Conservation (phyloP, 1,140 invertebrate species). For the Cheumatopsyche charites region DNA sequence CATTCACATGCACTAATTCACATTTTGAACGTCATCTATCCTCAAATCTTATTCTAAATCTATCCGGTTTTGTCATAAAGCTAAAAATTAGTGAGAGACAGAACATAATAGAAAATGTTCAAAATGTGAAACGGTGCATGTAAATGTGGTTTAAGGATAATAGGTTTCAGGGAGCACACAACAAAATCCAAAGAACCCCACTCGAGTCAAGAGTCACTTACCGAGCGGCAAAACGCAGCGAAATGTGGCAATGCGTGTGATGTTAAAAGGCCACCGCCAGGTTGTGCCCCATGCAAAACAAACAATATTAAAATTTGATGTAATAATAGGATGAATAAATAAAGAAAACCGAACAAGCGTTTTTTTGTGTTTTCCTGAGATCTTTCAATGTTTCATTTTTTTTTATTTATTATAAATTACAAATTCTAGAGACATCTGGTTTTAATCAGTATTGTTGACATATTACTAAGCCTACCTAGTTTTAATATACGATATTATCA, state of each 20-base stretch:
- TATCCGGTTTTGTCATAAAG: no score
- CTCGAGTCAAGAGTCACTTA: slow-evolving; percentile 3
- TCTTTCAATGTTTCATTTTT: slow-evolving; percentile 45
- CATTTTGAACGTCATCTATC: no score
- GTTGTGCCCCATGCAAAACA: slow-evolving; percentile 44
- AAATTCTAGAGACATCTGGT: slow-evolving; percentile 40
- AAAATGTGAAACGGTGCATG: no score
- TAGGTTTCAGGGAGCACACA: not conserved
- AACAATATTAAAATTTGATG: slow-evolving; percentile 40
- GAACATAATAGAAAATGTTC: no score
- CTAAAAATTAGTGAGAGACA: no score
- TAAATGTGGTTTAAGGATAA: not conserved
- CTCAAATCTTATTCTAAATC: no score
- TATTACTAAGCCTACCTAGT: slow-evolving; percentile 32
- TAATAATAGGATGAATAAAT: slow-evolving; percentile 14
- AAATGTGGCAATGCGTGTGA: slow-evolving; percentile 4
- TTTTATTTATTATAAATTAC: slow-evolving; percentile 47
- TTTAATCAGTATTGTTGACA: slow-evolving; percentile 30
- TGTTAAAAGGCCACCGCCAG: slow-evolving; percentile 32
- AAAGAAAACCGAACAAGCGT: slow-evolving; percentile 41
- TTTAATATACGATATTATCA: slow-evolving; percentile 14
- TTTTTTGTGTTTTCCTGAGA: slow-evolving; percentile 44
- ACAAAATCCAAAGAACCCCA: slow-evolving; percentile 7
- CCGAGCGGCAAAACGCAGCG: not conserved
- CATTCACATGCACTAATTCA: no score